Conservation (phyloP, 2,797 vertebrate species). For the Cheirogaleus major region DNA sequence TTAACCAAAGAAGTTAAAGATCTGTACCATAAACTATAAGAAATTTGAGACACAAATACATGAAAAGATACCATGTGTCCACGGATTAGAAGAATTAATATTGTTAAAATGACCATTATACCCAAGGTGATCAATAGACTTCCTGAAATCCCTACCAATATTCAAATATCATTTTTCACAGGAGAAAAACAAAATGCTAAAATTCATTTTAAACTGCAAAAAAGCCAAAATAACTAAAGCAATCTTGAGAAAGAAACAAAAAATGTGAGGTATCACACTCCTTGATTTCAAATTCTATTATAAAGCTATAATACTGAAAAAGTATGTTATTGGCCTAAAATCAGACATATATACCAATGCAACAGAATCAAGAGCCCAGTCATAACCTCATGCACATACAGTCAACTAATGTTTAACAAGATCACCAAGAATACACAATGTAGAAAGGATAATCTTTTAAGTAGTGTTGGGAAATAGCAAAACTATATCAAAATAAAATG, state of each 20-base stretch:
- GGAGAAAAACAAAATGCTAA: background rate
- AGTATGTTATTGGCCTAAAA: background rate
- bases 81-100: background rate
- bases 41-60: background rate
- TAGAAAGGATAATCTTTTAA: background rate
- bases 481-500: background rate
- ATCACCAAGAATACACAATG: background rate
- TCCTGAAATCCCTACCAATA: background rate
- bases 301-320: background rate
- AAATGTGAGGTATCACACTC: background rate
- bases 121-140: background rate
- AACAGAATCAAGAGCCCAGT: background rate
- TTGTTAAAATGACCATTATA: background rate
- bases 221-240: background rate
- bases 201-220: background rate
- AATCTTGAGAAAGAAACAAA: background rate
- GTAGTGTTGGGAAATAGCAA: background rate
- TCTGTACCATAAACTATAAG: background rate
- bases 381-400: background rate
- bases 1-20: background rate
- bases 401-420: background rate
- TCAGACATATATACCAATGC: background rate
- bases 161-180: background rate
- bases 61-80: background rate
- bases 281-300: background rate